Percentiles rank a stretch among this genome's conserved stretches.
These are phyloP conservation scores for Scopus umbretta DNA, from an alignment of 2,113 vertebrate species.

Conservation along the genomic window DNA sequence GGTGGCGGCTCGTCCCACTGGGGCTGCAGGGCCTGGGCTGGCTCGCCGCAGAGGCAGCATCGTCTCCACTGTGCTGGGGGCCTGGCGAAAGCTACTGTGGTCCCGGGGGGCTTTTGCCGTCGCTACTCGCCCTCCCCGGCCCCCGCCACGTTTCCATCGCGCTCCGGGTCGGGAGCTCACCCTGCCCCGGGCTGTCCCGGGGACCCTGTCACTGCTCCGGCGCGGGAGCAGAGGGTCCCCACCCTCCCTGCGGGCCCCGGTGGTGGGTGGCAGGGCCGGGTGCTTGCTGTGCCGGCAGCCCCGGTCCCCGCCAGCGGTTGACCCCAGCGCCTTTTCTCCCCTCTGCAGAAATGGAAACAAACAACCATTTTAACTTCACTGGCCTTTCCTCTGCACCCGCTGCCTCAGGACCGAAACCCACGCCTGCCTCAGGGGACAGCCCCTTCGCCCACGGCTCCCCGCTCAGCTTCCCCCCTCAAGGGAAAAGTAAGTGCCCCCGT, in stretches of 20 bases:
- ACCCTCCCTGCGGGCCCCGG: background rate
- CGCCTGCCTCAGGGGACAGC: constrained; percentile 89
- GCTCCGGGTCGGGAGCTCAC: accelerated
- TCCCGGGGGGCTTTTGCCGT: accelerated
- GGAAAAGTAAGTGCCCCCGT: constrained; percentile 83
- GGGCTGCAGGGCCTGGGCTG: background rate
- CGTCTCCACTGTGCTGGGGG: background rate
- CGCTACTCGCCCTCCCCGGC: background rate
- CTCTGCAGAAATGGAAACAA: constrained; percentile 86
- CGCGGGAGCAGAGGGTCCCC: accelerated
- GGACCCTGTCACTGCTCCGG: background rate
- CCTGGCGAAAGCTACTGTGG: accelerated
- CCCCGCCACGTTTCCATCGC: accelerated
- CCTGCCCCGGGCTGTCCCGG: background rate
- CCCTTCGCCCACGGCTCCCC: constrained; percentile 89
- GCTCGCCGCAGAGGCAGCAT: background rate
- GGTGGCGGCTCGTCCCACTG: background rate
- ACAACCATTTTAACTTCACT: constrained; percentile 90
- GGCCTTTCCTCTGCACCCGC: constrained; percentile 83
- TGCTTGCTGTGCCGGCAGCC: accelerated
- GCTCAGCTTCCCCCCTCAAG: constrained; percentile 87
- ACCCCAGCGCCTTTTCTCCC: background rate
- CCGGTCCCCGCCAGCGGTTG: background rate
- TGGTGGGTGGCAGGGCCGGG: background rate
- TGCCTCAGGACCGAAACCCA: constrained; percentile 94